Evolutionary conservation across 2,797 vertebrate species (phyloP).

Genomic region (Muraenolepis orangiensis): DNA sequence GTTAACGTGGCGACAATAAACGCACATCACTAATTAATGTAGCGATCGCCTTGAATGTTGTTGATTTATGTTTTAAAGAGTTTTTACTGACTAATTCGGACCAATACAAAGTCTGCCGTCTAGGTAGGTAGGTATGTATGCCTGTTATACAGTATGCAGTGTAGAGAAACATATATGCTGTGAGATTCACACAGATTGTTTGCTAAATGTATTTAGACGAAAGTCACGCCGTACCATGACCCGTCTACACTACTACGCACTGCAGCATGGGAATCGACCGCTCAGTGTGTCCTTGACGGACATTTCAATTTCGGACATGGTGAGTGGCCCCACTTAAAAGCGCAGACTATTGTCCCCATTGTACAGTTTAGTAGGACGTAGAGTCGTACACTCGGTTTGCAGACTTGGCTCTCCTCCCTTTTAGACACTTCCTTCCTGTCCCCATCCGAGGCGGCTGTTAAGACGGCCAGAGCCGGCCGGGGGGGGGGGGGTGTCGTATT

Average conservation of each 20-base stretch:
- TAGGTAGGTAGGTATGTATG: background rate
- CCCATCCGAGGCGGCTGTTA: background rate
- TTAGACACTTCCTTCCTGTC: no score
- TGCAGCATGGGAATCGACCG: no score
- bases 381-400: no score
- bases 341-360: no score
- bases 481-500: no score
- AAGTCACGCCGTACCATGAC: background rate
- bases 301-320: no score
- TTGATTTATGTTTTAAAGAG: background rate
- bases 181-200: background rate
- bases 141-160: no score
- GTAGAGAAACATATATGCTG: background rate
- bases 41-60: background rate
- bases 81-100: background rate
- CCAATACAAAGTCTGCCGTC: background rate
- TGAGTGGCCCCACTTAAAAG: no score
- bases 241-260: background rate
- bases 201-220: background rate
- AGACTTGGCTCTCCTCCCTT: no score
- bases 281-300: no score
- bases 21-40: conserved; percentile 13
- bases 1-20: conserved; percentile 21
- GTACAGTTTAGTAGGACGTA: no score
- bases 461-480: no score